These are phyloP conservation scores for Scolopax bukidnonensis DNA, from an alignment of 2,797 vertebrate species.

Conservation along the genomic window DNA sequence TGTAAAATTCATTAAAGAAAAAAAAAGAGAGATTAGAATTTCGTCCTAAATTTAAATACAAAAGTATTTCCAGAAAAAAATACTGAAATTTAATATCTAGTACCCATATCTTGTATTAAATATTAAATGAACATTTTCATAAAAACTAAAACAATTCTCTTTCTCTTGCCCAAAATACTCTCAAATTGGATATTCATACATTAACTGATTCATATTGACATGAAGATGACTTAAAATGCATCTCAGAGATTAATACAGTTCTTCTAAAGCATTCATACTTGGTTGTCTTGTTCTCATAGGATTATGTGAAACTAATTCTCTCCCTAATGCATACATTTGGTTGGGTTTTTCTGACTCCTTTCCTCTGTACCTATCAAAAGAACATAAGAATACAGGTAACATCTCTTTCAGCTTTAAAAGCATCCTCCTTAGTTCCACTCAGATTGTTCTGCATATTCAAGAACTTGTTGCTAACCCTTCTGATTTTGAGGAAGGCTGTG, in stretches of 20 bases:
- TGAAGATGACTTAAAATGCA: background rate
- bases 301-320: background rate
- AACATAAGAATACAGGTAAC: background rate
- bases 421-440: background rate
- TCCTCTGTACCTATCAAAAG: background rate
- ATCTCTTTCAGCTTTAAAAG: background rate
- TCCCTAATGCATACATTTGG: background rate
- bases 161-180: background rate
- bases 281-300: background rate
- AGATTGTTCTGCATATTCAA: background rate
- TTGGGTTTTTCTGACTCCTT: background rate
- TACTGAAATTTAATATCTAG: slow-evolving; percentile 37
- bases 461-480: background rate
- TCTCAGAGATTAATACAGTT: background rate
- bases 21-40: background rate
- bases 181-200: background rate
- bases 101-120: slow-evolving; percentile 20
- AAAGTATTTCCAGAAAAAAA: slow-evolving; percentile 14
- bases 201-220: background rate
- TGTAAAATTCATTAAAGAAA: background rate
- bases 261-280: background rate
- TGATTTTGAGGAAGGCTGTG: background rate
- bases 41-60: slow-evolving; percentile 45
- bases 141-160: slow-evolving; percentile 23
- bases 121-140: slow-evolving; percentile 30